Evolutionary conservation across 2,888 invertebrate genomes (phyloP).

Genomic region (Chrysina gloriosa): DNA sequence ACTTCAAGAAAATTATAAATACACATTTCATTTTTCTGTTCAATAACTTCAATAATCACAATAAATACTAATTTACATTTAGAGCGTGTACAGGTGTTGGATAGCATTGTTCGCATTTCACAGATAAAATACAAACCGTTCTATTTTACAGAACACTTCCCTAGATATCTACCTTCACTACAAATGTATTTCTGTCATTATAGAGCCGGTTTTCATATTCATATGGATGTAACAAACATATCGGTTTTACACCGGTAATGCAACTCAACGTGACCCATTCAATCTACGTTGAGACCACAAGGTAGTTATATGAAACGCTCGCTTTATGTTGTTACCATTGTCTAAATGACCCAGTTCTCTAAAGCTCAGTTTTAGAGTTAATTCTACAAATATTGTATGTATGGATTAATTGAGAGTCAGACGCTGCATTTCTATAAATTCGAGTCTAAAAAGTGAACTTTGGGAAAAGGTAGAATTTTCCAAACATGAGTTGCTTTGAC

Average conservation of each 20-base stretch:
- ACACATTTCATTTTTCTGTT: too few species aligned
- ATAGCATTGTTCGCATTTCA: too few species aligned
- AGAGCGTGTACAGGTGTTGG: too few species aligned
- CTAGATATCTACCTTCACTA: background rate
- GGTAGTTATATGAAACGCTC: constrained; percentile 6
- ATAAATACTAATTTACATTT: too few species aligned
- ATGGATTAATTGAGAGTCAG: background rate
- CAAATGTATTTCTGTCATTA: background rate
- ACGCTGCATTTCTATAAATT: background rate
- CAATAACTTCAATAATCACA: too few species aligned
- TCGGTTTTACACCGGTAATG: constrained; percentile 5
- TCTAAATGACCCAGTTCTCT: constrained; percentile 9
- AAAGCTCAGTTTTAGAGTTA: background rate
- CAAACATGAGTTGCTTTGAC: too few species aligned
- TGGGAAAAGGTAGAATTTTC: too few species aligned
- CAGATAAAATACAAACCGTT: too few species aligned
- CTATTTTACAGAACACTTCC: background rate
- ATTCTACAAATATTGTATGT: background rate
- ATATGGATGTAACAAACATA: background rate
- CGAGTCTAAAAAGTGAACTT: too few species aligned
- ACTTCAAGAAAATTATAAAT: too few species aligned
- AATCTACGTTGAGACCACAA: background rate
- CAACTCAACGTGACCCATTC: background rate
- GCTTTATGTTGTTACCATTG: constrained; percentile 18
- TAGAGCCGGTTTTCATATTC: background rate